phyloP scores from a whole-genome alignment of 2,113 vertebrate genomes.

The Micronycteris hirsuta region DNA sequence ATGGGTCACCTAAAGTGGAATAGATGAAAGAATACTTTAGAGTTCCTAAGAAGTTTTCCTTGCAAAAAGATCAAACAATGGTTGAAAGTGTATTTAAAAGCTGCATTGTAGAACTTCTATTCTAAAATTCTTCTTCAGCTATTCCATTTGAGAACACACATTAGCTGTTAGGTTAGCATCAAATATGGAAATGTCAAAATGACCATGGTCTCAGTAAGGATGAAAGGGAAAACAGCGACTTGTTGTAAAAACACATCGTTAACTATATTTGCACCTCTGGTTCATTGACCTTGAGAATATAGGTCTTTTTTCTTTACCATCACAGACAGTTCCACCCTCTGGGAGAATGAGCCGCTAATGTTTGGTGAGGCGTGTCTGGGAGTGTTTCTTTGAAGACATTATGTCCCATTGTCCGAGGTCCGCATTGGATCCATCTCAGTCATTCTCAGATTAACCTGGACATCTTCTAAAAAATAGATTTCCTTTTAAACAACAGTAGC shows the following conservation, averaged over 20 bases:
- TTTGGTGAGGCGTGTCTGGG: conserved; percentile 37
- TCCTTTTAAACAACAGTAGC: conserved; percentile 42
- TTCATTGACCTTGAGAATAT: conserved; percentile 57
- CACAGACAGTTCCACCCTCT: conserved; percentile 21
- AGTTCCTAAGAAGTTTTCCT: conserved; percentile 72
- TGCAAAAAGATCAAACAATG: conserved; percentile 69
- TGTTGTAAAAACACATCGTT: conserved; percentile 67
- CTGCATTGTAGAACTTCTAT: conserved; percentile 51
- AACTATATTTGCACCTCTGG: conserved; percentile 32
- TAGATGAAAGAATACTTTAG: conserved; percentile 62
- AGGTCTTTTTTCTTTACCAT: conserved; percentile 52
- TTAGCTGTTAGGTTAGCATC: conserved; percentile 65
- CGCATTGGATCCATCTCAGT: conserved; percentile 30
- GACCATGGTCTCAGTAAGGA: conserved; percentile 40
- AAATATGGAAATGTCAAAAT: conserved; percentile 70
- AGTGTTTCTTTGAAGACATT: conserved; percentile 67
- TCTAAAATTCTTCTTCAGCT: conserved; percentile 63
- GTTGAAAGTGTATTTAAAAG: conserved; percentile 72
- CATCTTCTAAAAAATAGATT: conserved; percentile 38
- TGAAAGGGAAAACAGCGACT: conserved; percentile 55
- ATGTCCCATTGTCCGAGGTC: conserved; percentile 20
- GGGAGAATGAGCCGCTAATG: conserved; percentile 18
- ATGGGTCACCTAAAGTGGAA: conserved; percentile 57
- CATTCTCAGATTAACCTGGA: conserved; percentile 24
- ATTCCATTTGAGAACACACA: conserved; percentile 67